A percentile compares a stretch with the other conserved stretches of the same genome.
Evolutionary conservation across 2,797 vertebrate genomes (phyloP).

Genomic region (Hozukius guyotensis): DNA sequence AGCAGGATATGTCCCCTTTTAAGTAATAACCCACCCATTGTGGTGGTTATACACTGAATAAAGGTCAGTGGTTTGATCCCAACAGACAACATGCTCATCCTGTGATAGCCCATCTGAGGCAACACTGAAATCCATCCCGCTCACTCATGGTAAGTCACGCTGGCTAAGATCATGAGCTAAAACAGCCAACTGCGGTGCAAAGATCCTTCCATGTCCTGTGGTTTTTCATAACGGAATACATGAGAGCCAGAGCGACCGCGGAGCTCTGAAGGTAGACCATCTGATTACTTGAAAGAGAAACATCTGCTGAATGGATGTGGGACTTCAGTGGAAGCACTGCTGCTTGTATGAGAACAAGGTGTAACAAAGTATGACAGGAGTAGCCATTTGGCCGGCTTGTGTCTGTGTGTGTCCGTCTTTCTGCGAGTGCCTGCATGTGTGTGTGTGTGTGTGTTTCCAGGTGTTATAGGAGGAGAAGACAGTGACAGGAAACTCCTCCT

Average conservation of each 20-base stretch:
- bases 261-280: constrained; percentile 35
- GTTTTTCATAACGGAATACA: constrained; percentile 16
- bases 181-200: background rate
- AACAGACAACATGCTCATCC: background rate
- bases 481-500: constrained; percentile 66
- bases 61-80: background rate
- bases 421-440: constrained; percentile 4
- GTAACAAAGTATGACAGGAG: constrained; percentile 56
- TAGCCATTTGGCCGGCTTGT: constrained; percentile 59
- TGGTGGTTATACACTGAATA: background rate
- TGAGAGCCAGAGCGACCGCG: constrained; percentile 3
- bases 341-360: constrained; percentile 51
- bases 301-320: constrained; percentile 52
- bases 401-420: constrained; percentile 17
- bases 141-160: background rate
- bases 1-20: background rate
- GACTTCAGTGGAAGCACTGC: constrained; percentile 22
- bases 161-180: constrained; percentile 13
- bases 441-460: constrained; percentile 51
- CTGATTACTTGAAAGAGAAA: constrained; percentile 49
- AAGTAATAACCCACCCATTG: background rate
- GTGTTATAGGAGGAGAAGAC: constrained; percentile 64
- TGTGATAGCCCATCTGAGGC: background rate
- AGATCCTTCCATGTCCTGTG: background rate
- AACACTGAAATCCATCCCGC: background rate